Conservation (phyloP, 2,113 vertebrate genomes). For the Nettapus auritus region DNA sequence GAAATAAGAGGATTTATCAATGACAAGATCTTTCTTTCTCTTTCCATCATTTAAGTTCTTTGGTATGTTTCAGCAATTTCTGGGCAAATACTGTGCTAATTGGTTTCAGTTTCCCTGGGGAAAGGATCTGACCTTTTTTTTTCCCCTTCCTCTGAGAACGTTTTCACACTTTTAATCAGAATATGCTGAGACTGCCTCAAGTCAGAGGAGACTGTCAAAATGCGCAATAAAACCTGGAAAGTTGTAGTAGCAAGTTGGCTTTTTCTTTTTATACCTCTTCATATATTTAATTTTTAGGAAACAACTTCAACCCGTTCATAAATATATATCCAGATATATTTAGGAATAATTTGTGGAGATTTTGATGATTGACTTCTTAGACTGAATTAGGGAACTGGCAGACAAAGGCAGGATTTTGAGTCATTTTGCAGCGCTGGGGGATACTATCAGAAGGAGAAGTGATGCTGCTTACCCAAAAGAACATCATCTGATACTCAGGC, state of each 20-base stretch:
- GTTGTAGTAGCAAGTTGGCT: not conserved
- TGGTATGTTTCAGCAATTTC: not conserved
- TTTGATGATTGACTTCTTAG: not conserved
- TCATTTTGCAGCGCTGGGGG: not conserved
- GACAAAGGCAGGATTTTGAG: not conserved
- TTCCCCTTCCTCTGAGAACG: not conserved
- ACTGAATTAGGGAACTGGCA: not conserved
- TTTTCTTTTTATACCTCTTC: not conserved
- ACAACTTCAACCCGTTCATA: not conserved
- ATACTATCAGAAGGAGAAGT: not conserved
- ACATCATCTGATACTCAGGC: not conserved
- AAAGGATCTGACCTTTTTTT: not conserved
- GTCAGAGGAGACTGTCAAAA: not conserved
- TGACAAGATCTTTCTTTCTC: not conserved
- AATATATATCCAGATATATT: not conserved
- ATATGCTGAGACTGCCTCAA: not conserved
- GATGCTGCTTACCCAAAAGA: not conserved
- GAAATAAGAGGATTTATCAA: constrained; percentile 8
- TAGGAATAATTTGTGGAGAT: not conserved
- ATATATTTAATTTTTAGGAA: not conserved
- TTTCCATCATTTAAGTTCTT: not conserved
- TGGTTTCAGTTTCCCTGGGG: not conserved
- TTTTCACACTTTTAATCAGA: constrained; percentile 38
- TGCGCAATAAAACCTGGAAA: not conserved
- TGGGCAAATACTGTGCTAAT: constrained; percentile 4